Base-by-base conservation (phyloP, 2,113 vertebrate species). In the Excalfactoria chinensis region DNA sequence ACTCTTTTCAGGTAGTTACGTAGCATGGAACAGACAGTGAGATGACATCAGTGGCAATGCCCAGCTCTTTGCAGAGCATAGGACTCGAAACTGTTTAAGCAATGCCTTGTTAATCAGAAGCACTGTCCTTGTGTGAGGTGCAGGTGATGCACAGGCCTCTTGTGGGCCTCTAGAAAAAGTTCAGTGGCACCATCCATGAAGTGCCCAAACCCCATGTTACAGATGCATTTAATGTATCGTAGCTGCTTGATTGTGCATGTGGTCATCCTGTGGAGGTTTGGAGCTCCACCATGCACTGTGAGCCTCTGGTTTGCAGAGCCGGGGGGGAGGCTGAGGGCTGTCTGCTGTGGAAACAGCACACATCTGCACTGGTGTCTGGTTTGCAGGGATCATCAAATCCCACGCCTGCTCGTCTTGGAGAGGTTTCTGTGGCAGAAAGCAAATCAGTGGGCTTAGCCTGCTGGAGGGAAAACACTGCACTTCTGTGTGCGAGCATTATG, bases 221-320 rank as follows among this genome's bases (percentile, higher is more conserved):
- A 14, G 28, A 18, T 2, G 3, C 21, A 14, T 79, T 89, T 56
- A 12, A 43, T 20, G 21, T 21, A 48, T 2, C 25, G 32, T 5
- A 8, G 49, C 49, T 51, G 3, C 26, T 7, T 69, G 59, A 4
- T n/a, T 0, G 0, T 28, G 2, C 16, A 2, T 2, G 15, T 44
- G 44, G 40, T 22, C 73, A 11, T 73, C 8, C 18, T 55, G 30
- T 55, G 53, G 51, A 5, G 26, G n/a, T 41, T n/a, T 13, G 37
- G 34, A n/a, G 48, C 13, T 18, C 62, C 25, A 10, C 18, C 67
- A 49, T 17, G 37, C 41, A 67, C 59, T n/a, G 15, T 43, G 37
- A 44, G 22, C 14, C 46, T 40, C 14, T 62, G 13, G 1, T 74
- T 59, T 73, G 34, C 49, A 59, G 44, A 71, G 44, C 3, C 7